Evolutionary conservation across 2,113 vertebrate species (phyloP).

Genomic region (Pseudopodoces humilis): DNA sequence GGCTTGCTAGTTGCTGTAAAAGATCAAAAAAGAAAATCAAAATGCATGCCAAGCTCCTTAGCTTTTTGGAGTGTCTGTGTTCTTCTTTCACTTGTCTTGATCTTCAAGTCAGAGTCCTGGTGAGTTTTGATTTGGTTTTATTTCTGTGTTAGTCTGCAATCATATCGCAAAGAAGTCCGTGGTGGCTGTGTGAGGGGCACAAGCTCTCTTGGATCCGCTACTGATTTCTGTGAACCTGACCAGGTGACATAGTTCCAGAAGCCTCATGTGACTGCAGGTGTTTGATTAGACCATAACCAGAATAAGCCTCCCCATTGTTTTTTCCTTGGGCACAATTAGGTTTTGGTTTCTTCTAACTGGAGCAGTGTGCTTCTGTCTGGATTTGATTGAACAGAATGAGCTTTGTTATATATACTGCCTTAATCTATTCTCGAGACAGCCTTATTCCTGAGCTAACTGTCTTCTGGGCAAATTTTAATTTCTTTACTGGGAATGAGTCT

Average conservation of each 20-base stretch:
- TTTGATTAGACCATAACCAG: background rate
- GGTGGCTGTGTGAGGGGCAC: background rate
- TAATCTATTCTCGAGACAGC: background rate
- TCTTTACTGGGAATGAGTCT: background rate
- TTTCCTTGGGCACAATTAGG: background rate
- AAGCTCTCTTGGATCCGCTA: background rate
- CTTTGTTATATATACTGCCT: background rate
- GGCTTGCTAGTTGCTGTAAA: background rate
- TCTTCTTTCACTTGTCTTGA: background rate
- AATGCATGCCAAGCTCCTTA: background rate
- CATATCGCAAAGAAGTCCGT: fast-evolving
- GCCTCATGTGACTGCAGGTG: background rate
- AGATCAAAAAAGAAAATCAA: background rate
- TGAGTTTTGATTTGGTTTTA: background rate
- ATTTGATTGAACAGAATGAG: background rate
- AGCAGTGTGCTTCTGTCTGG: background rate
- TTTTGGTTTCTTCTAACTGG: background rate
- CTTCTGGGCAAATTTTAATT: background rate
- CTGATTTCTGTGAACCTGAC: background rate
- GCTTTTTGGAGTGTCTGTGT: background rate
- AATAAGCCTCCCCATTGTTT: background rate
- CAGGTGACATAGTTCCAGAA: background rate
- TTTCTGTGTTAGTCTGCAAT: background rate
- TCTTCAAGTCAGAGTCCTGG: background rate
- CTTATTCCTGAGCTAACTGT: background rate